Evolutionary conservation across 2,797 vertebrate species (phyloP).

Genomic region (Holocentrus rufus): DNA sequence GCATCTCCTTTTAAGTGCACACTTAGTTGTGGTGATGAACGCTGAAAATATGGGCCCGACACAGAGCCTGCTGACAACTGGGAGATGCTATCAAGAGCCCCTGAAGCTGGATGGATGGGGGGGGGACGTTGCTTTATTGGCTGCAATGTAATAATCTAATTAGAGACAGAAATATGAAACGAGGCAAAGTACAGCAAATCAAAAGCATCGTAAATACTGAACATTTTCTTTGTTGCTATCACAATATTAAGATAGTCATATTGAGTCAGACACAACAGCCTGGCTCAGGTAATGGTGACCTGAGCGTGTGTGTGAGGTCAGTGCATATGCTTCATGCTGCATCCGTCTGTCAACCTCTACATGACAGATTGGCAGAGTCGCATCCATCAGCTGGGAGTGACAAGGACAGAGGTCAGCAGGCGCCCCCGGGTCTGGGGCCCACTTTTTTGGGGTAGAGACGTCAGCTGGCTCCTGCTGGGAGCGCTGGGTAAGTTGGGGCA

Average conservation of each 20-base stretch:
- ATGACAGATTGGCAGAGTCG: background rate
- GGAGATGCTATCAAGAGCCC: constrained; percentile 52
- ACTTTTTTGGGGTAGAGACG: background rate
- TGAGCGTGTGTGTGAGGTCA: constrained; percentile 3
- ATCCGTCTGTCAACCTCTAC: background rate
- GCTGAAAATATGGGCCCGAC: constrained; percentile 42
- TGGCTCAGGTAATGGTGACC: background rate
- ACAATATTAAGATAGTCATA: constrained; percentile 26
- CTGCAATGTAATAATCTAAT: constrained; percentile 41
- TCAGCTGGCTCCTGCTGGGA: constrained; percentile 29
- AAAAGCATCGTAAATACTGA: constrained; percentile 18
- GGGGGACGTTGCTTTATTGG: constrained; percentile 7
- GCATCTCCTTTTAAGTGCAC: constrained; percentile 78
- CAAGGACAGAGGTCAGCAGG: constrained; percentile 37
- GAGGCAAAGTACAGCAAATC: constrained; percentile 27
- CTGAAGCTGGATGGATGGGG: constrained; percentile 14
- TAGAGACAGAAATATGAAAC: constrained; percentile 32
- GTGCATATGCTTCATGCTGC: background rate
- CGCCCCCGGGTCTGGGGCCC: constrained; percentile 41
- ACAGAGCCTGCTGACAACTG: constrained; percentile 35
- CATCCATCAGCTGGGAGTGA: constrained; percentile 39
- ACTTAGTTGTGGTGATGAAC: constrained; percentile 57
- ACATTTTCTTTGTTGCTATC: constrained; percentile 37
- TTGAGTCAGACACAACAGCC: background rate
- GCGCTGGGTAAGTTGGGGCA: constrained; percentile 1